A percentile compares a stretch with the other conserved stretches of the same genome.
Evolutionary conservation across 2,797 vertebrate species (phyloP).

Genomic region (Myotis daubentonii): DNA sequence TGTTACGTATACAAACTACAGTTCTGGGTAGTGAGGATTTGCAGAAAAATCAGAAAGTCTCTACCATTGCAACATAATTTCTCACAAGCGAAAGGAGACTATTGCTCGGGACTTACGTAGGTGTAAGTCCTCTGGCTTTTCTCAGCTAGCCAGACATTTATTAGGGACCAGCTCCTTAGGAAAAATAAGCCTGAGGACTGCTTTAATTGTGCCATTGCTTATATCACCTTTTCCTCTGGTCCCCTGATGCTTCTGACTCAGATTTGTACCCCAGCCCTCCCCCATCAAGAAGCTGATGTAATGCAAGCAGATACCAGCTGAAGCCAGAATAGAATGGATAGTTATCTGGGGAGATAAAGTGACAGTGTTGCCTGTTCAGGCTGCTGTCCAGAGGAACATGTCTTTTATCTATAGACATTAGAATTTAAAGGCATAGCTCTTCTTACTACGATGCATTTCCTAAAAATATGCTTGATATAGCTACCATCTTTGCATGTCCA

Average conservation of each 20-base stretch:
- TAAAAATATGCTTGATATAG: constrained; percentile 38
- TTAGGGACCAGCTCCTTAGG: neutral
- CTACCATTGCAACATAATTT: neutral
- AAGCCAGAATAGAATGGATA: constrained; percentile 68
- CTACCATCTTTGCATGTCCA: constrained; percentile 59
- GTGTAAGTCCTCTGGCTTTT: neutral
- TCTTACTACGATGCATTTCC: constrained; percentile 45
- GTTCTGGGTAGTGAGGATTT: neutral
- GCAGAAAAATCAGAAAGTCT: neutral
- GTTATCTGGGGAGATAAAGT: constrained; percentile 72
- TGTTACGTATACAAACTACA: neutral
- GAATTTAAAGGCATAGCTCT: constrained; percentile 69
- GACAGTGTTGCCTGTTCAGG: constrained; percentile 52
- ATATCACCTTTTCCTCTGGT: constrained; percentile 62
- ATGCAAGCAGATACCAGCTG: constrained; percentile 74
- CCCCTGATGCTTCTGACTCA: constrained; percentile 59
- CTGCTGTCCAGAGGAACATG: constrained; percentile 59
- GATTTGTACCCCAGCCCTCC: constrained; percentile 35
- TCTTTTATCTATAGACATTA: constrained; percentile 76
- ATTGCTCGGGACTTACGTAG: neutral
- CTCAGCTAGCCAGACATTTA: neutral
- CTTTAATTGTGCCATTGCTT: neutral
- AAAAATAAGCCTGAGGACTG: neutral
- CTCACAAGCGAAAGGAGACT: neutral
- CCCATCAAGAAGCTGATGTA: constrained; percentile 54